Percentiles rank a stretch among this genome's conserved stretches.
Evolutionary conservation across 2,888 invertebrate species (phyloP).

Genomic region (Rosalia funebris): DNA sequence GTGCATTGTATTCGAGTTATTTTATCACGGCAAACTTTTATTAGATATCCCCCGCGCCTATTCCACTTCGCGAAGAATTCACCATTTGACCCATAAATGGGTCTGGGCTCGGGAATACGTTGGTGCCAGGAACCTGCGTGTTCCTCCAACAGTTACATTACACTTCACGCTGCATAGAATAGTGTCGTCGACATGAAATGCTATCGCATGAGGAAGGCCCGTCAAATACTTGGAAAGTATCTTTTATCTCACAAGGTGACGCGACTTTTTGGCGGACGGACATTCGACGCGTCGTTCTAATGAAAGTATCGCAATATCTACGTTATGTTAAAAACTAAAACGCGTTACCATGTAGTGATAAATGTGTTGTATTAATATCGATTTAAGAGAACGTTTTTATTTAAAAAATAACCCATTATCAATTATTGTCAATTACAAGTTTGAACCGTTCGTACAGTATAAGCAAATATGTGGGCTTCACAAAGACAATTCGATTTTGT

Average conservation of each 20-base stretch:
- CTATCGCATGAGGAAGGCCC: conserved; percentile 28
- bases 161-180: conserved; percentile 52
- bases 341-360: neutral
- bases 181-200: conserved; percentile 47
- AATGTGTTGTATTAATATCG: no score
- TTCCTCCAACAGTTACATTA: conserved; percentile 47
- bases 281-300: neutral
- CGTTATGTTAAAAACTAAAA: neutral
- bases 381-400: no score
- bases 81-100: conserved; percentile 17
- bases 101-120: conserved; percentile 23
- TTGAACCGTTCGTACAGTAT: no score
- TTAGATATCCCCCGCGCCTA: conserved; percentile 2
- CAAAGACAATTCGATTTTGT: no score
- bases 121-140: conserved; percentile 57
- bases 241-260: conserved; percentile 2
- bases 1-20: conserved; percentile 5
- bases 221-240: no score
- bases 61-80: neutral
- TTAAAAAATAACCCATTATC: no score
- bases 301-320: neutral
- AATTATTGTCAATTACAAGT: no score
- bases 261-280: neutral
- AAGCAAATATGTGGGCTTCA: no score
- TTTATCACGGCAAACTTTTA: conserved; percentile 1